Conservation (phyloP, 2,113 vertebrate genomes). For the Bujurquina vittata region DNA sequence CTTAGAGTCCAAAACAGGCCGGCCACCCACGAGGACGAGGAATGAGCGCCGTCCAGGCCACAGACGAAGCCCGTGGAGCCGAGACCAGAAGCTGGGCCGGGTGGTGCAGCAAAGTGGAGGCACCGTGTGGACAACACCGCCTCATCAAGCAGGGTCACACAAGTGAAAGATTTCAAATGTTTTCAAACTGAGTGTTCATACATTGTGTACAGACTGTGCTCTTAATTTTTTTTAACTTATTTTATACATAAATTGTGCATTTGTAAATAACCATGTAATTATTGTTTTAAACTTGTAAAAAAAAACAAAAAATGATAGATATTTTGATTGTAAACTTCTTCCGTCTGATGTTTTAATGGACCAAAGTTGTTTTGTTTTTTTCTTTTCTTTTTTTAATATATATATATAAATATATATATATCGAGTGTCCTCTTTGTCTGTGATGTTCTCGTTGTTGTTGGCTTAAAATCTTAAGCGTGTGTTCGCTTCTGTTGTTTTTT, state of each 20-base stretch:
- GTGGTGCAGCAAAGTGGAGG: slow-evolving; percentile 69
- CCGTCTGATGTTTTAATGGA: slow-evolving; percentile 96
- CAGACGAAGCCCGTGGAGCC: slow-evolving; percentile 50
- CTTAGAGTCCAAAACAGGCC: slow-evolving; percentile 18
- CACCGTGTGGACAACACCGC: slow-evolving; percentile 6
- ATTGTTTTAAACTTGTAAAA: slow-evolving; percentile 94
- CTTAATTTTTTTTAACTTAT: slow-evolving; percentile 99
- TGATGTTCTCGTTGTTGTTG: slow-evolving; percentile 80
- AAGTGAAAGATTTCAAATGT: slow-evolving; percentile 62
- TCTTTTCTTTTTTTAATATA: slow-evolving; percentile 37
- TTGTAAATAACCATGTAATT: slow-evolving; percentile 99
- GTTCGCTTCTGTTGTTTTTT: slow-evolving; percentile 78
- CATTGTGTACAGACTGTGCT: slow-evolving; percentile 94
- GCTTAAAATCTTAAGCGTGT: slow-evolving; percentile 86
- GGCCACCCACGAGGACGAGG: not conserved
- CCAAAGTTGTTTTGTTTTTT: slow-evolving; percentile 90
- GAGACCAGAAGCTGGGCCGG: slow-evolving; percentile 59
- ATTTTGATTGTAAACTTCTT: slow-evolving; percentile 95
- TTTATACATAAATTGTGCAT: slow-evolving; percentile 98
- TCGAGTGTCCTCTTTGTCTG: slow-evolving; percentile 79
- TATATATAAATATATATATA: too few species aligned
- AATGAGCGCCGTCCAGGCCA: not conserved
- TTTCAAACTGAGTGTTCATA: slow-evolving; percentile 81
- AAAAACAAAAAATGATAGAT: slow-evolving; percentile 87
- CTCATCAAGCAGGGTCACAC: slow-evolving; percentile 53